Base-by-base conservation (phyloP, 2,797 vertebrate species). In the Acanthurus tractus region DNA sequence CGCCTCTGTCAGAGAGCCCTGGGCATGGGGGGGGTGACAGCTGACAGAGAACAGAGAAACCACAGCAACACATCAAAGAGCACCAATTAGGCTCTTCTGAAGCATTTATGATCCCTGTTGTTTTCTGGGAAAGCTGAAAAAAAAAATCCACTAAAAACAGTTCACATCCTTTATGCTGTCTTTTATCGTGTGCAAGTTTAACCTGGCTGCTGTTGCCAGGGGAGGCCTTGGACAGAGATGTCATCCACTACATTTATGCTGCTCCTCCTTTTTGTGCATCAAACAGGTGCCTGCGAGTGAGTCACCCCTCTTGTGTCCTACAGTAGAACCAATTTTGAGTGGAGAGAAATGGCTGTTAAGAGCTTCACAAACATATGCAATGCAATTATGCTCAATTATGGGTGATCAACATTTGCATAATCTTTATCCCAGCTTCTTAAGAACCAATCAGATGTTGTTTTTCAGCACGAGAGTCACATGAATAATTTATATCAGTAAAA, bases 381-480 rank as follows among this genome's bases (percentile, higher is more conserved):
- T 85, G 89, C 86, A 91, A 93, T 94, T 94, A 93, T 70, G 85
- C 85, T 84, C 90, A 94, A 93, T 94, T 94, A 94, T 76, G 79
- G 87, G 78, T 84, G 84, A 90, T 90, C 89, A 88, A 84, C 88
- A 92, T 92, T 93, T 92, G 90, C 91, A 90, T 94, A 94, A 90
- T 93, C 89, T 93, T 92, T 92, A 91, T 90, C 78, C 89, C 78
- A 80, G 88, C 83, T 87, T 74, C 82, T 89, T 86, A 87, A 93
- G 88, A 92, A 88, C 87, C 89, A 90, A 89, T 90, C 84, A 90
- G 82, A 78, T 89, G 80, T 81, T 92, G 82, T 93, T 93, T 90
- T 89, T 75, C 85, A 77, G 79, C 74, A 68, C 59, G 70, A 90
- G 87, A 89, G 75, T 79, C 67, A 58, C 81, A 91, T 94, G 90